phyloP scores from a whole-genome alignment of 2,113 vertebrate species.

The Trichomycterus rosablanca region DNA sequence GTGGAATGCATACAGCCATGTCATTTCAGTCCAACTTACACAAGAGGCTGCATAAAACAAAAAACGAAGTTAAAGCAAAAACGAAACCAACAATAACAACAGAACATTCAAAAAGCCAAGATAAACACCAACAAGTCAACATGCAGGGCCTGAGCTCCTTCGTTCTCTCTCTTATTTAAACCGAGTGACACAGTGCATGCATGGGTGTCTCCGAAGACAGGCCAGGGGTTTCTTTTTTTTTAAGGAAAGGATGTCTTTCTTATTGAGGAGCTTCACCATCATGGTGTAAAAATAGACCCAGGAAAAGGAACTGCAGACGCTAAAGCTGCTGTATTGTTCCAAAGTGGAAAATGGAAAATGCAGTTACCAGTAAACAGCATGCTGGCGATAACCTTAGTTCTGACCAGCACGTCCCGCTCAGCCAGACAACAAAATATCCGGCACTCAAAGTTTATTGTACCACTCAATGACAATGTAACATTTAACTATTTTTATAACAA shows the following conservation, averaged over 20 bases:
- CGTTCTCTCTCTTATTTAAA: conserved; percentile 8
- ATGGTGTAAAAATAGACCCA: conserved; percentile 29
- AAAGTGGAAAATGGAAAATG: conserved; percentile 37
- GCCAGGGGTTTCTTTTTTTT: conserved; percentile 22
- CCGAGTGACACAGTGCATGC: conserved; percentile 12
- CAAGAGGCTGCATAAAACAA: background rate
- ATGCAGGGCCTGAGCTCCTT: background rate
- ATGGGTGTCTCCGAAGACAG: conserved; percentile 14
- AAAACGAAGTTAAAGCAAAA: background rate
- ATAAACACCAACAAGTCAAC: background rate
- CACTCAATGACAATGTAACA: too few relatives aligned
- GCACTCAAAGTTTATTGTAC: too few relatives aligned
- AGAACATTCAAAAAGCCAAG: background rate
- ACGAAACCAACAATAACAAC: background rate
- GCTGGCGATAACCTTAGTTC: conserved; percentile 29
- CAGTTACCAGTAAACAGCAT: conserved; percentile 32
- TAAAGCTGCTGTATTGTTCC: conserved; percentile 35
- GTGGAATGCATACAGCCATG: conserved; percentile 20
- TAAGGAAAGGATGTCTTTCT: conserved; percentile 37
- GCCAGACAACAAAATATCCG: too few relatives aligned
- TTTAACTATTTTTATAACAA: too few relatives aligned
- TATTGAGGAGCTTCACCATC: conserved; percentile 11
- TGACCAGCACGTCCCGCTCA: conserved; percentile 2
- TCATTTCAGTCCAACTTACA: background rate
- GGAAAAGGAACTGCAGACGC: conserved; percentile 16